Conservation (phyloP, 2,113 vertebrate genomes). For the Boulengeromyrus knoepffleri region DNA sequence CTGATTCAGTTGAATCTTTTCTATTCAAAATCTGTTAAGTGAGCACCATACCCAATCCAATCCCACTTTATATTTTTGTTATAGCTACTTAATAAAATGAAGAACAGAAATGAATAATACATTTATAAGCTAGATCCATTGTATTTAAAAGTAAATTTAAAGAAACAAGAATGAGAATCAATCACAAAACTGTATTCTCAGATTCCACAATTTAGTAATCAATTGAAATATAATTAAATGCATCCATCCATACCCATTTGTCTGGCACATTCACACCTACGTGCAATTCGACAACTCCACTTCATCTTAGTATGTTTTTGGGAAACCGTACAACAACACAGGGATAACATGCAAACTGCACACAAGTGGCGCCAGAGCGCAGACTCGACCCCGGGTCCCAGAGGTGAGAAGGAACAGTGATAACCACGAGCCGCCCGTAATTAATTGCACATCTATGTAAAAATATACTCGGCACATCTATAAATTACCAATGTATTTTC, state of each 20-base stretch:
- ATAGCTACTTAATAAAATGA: neutral
- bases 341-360: neutral
- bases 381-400: neutral
- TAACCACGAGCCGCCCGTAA: neutral
- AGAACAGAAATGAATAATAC: neutral
- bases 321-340: neutral
- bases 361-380: neutral
- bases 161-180: neutral
- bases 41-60: neutral
- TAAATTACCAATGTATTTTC: neutral
- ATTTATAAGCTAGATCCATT: neutral
- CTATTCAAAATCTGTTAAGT: neutral
- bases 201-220: neutral
- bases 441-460: neutral
- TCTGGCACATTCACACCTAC: neutral
- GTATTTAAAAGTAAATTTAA: neutral
- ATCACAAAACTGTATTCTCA: neutral
- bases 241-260: neutral
- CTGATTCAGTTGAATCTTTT: neutral
- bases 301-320: neutral
- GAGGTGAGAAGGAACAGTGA: neutral
- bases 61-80: neutral
- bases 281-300: neutral
- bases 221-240: neutral
- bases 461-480: neutral